phyloP scores from a whole-genome alignment of 2,797 vertebrate species.

The Alfaro cultratus region DNA sequence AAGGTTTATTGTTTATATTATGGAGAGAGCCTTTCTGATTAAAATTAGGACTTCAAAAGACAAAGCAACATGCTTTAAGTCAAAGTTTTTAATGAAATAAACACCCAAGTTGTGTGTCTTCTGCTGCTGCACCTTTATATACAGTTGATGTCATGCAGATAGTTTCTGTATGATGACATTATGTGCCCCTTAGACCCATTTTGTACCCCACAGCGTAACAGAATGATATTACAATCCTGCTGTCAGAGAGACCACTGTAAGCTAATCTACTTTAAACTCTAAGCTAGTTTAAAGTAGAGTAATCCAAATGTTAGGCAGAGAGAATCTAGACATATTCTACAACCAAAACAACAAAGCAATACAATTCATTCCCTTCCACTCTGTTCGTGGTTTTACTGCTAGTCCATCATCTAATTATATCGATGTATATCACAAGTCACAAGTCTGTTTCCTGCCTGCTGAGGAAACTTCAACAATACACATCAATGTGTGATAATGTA shows the following conservation, averaged over 20 bases:
- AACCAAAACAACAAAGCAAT: not conserved
- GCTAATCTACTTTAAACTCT: not conserved
- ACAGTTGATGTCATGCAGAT: not conserved
- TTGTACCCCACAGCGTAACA: not conserved
- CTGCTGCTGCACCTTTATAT: not conserved
- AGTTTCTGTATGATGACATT: not conserved
- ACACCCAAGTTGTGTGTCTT: not conserved
- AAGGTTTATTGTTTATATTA: not conserved
- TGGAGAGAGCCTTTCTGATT: not conserved
- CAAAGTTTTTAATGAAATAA: not conserved
- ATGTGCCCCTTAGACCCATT: not conserved
- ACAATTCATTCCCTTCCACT: not conserved
- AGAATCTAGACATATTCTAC: not conserved
- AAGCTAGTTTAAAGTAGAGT: not conserved
- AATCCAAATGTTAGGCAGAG: not conserved
- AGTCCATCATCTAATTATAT: not conserved
- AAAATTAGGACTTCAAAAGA: not conserved
- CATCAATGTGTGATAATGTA: conserved; percentile 40
- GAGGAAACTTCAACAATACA: conserved; percentile 10
- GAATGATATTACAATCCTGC: not conserved
- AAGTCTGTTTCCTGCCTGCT: conserved; percentile 31
- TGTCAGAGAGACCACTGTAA: not conserved
- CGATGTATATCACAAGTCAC: conserved; percentile 5
- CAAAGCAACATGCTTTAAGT: not conserved
- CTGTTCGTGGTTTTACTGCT: not conserved